phyloP scores from a whole-genome alignment of 2,797 vertebrate genomes.

The Prunella strophiata region DNA sequence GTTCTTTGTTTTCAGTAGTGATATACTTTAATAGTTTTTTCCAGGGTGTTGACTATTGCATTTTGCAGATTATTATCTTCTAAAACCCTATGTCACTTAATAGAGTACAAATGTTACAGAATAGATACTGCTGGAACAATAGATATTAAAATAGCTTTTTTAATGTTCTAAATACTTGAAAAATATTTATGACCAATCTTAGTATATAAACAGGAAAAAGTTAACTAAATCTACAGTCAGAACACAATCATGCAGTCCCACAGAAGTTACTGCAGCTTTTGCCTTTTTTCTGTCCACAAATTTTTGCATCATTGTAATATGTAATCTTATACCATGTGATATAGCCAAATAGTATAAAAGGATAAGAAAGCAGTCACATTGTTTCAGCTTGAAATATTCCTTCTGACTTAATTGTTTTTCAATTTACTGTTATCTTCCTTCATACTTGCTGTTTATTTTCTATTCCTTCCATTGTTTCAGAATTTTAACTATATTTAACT shows the following conservation, averaged over 20 bases:
- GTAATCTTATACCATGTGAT: background rate
- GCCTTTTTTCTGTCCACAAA: background rate
- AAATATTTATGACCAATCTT: background rate
- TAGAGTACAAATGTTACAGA: background rate
- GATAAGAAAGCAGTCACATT: background rate
- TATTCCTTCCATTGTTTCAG: background rate
- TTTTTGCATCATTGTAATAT: background rate
- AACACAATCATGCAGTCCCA: background rate
- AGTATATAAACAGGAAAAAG: background rate
- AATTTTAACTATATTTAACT: background rate
- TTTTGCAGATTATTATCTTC: background rate
- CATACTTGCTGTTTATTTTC: background rate
- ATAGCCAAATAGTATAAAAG: background rate
- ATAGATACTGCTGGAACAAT: background rate
- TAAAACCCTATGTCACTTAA: background rate
- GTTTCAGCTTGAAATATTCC: background rate
- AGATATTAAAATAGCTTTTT: background rate
- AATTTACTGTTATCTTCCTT: background rate
- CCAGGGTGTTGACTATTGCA: background rate
- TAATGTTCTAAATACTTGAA: background rate
- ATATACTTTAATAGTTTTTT: background rate
- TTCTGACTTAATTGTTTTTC: background rate
- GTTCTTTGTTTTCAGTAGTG: background rate
- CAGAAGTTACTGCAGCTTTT: background rate
- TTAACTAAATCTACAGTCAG: background rate